phyloP scores from a whole-genome alignment of 2,113 vertebrate genomes.

The Grantiella picta region DNA sequence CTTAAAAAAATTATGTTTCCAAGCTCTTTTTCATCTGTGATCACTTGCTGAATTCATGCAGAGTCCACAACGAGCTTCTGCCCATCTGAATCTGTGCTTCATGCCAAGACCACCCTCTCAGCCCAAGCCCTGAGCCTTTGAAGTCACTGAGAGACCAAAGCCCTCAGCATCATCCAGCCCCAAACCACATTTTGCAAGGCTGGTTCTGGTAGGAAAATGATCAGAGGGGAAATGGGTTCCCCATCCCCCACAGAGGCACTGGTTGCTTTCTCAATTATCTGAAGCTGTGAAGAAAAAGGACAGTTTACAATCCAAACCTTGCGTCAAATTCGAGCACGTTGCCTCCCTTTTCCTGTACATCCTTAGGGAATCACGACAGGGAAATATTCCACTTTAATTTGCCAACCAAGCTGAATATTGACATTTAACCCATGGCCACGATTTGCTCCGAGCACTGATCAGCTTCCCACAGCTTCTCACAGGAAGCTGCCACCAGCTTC shows the following conservation, averaged over 20 bases:
- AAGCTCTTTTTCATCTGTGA: not conserved
- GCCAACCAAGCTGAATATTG: not conserved
- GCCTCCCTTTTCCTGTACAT: not conserved
- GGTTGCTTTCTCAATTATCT: not conserved
- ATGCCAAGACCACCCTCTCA: not conserved
- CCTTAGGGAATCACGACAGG: not conserved
- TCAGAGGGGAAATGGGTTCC: not conserved
- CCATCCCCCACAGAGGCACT: accelerated
- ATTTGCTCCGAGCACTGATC: not conserved
- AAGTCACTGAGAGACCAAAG: not conserved
- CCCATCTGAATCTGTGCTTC: not conserved
- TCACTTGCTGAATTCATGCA: not conserved
- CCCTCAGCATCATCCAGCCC: not conserved
- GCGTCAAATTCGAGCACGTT: accelerated
- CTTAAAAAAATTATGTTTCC: not conserved
- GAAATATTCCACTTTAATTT: not conserved
- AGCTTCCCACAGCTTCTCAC: not conserved
- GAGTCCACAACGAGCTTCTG: not conserved
- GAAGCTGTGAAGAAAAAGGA: not conserved
- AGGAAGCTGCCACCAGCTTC: not conserved
- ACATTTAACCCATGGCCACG: not conserved
- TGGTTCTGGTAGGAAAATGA: not conserved
- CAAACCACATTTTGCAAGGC: not conserved
- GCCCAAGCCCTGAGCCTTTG: not conserved
- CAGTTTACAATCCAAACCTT: not conserved